Evolutionary conservation across 2,888 invertebrate genomes (phyloP).

Genomic region (Philaethria dido): DNA sequence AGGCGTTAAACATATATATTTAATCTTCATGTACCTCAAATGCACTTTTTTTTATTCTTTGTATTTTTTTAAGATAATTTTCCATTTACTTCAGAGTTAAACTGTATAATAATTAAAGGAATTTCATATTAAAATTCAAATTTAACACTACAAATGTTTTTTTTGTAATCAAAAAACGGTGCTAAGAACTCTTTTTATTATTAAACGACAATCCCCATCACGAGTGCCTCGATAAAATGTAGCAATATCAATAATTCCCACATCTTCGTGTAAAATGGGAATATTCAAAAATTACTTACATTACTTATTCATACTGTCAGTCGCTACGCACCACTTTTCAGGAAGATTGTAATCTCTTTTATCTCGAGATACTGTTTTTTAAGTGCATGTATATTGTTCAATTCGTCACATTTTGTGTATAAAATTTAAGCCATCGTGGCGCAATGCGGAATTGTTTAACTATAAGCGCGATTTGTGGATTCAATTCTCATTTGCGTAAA

Average conservation of each 20-base stretch:
- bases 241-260: neutral
- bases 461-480: too few relatives aligned
- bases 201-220: neutral
- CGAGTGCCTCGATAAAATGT: neutral
- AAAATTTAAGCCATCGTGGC: neutral
- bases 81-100: too few relatives aligned
- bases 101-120: too few relatives aligned
- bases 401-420: neutral
- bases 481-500: too few relatives aligned
- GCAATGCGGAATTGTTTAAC: too few relatives aligned
- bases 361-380: slow-evolving; percentile 9
- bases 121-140: too few relatives aligned
- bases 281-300: slow-evolving; percentile 1
- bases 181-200: neutral
- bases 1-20: too few relatives aligned
- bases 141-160: too few relatives aligned
- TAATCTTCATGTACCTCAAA: too few relatives aligned
- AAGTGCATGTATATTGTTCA: neutral
- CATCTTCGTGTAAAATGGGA: neutral
- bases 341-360: slow-evolving; percentile 15
- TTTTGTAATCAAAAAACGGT: too few relatives aligned
- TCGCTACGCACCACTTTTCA: slow-evolving; percentile 11
- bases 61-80: too few relatives aligned
- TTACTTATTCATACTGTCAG: slow-evolving; percentile 16
- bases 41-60: too few relatives aligned